phyloP scores from a whole-genome alignment of 1,140 invertebrate species.

The Drosophila ananassae region DNA sequence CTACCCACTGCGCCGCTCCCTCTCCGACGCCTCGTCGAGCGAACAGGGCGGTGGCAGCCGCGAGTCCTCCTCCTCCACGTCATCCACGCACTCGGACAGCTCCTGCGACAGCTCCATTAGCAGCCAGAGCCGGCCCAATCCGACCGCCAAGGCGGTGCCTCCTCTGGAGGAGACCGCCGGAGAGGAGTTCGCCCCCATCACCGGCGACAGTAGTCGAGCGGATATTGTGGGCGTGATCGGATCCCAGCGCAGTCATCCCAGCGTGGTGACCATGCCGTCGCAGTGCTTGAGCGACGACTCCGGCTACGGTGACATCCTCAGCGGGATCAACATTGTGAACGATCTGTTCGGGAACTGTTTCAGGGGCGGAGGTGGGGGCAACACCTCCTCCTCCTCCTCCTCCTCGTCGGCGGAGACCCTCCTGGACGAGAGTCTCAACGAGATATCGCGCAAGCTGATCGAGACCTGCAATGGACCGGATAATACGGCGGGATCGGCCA shows the following conservation, averaged over 20 bases:
- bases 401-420: slow-evolving; percentile 63
- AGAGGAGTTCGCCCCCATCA: slow-evolving; percentile 68
- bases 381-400: slow-evolving; percentile 8
- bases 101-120: slow-evolving; percentile 70
- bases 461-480: slow-evolving; percentile 57
- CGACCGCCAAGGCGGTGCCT: slow-evolving; percentile 1
- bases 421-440: slow-evolving; percentile 76
- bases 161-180: slow-evolving; percentile 41
- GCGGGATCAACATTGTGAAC: slow-evolving; percentile 78
- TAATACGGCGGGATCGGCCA: slow-evolving; percentile 51
- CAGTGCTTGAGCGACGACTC: slow-evolving; percentile 79
- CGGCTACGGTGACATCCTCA: slow-evolving; percentile 78
- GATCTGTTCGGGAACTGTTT: slow-evolving; percentile 77
- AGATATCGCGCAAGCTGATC: slow-evolving; percentile 82
- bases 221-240: slow-evolving; percentile 83
- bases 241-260: slow-evolving; percentile 64
- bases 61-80: slow-evolving; percentile 54
- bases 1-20: slow-evolving; percentile 75
- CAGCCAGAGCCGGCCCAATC: slow-evolving; percentile 38
- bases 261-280: slow-evolving; percentile 27
- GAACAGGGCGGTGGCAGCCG: slow-evolving; percentile 52
- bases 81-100: slow-evolving; percentile 66
- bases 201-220: slow-evolving; percentile 67
- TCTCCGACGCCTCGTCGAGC: slow-evolving; percentile 72
- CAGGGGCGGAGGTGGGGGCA: slow-evolving; percentile 16